Conservation (phyloP, 2,888 invertebrate genomes). For the Heliconius charithonia region DNA sequence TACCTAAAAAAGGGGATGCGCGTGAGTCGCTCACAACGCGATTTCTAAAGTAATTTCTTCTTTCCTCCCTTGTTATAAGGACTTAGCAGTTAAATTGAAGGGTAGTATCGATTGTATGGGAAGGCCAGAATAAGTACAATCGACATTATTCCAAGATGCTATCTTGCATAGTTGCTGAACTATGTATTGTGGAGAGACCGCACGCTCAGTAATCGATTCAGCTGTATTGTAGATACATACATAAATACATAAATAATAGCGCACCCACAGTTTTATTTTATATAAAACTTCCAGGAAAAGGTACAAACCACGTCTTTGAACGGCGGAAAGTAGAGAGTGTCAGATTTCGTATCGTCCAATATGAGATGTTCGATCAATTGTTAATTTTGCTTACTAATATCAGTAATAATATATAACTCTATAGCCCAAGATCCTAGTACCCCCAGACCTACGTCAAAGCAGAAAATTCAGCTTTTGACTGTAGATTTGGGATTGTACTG, state of each 20-base stretch:
- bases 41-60: background rate
- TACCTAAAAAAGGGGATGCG: slow-evolving; percentile 39
- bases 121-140: slow-evolving; percentile 39
- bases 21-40: slow-evolving; percentile 14
- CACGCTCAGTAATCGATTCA: slow-evolving; percentile 31
- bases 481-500: too few relatives aligned
- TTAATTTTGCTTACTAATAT: background rate
- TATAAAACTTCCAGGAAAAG: too few relatives aligned
- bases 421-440: too few relatives aligned
- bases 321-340: too few relatives aligned
- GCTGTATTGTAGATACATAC: background rate
- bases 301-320: background rate
- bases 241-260: background rate
- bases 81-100: background rate
- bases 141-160: slow-evolving; percentile 39
- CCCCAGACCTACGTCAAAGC: too few relatives aligned
- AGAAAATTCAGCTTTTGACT: too few relatives aligned
- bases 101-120: slow-evolving; percentile 3
- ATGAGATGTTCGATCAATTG: background rate
- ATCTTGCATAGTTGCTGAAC: slow-evolving; percentile 41
- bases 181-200: slow-evolving; percentile 27
- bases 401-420: background rate
- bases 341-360: background rate
- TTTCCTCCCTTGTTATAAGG: background rate
- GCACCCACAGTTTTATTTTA: background rate